phyloP scores from a whole-genome alignment of 2,797 vertebrate species.

The Scolopax rusticola region DNA sequence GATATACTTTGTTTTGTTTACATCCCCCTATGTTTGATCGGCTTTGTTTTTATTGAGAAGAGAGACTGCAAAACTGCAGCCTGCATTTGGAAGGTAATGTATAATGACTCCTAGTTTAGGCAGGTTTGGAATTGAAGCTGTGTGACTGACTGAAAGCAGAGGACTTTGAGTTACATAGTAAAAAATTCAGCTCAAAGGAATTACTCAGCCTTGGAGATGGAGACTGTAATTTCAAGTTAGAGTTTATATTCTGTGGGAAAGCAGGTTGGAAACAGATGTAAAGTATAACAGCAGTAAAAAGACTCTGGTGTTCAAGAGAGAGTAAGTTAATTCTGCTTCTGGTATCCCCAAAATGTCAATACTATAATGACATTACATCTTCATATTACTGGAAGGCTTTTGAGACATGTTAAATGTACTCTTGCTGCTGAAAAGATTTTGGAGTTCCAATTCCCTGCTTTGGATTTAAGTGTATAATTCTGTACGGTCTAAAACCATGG shows the following conservation, averaged over 20 bases:
- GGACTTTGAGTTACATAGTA: neutral
- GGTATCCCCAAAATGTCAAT: neutral
- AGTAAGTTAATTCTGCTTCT: neutral
- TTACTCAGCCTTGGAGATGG: constrained; percentile 17
- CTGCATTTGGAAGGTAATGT: neutral
- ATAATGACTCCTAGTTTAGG: neutral
- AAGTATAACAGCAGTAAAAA: neutral
- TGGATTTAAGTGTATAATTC: neutral
- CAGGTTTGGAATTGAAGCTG: neutral
- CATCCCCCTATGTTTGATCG: neutral
- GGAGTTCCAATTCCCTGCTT: neutral
- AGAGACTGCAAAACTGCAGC: neutral
- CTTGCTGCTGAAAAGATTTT: neutral
- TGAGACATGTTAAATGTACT: neutral
- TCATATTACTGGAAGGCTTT: neutral
- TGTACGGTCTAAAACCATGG: neutral
- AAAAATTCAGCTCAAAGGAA: constrained; percentile 20
- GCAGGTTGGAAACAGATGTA: neutral
- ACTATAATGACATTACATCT: neutral
- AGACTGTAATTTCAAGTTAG: neutral
- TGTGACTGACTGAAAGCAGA: constrained; percentile 10
- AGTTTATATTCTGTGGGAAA: neutral
- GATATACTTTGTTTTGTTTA: neutral
- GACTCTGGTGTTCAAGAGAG: neutral
- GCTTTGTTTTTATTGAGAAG: neutral